Evolutionary conservation across 2,888 invertebrate genomes (phyloP), one percentile per base, ranked within the genome.

Genomic region (Ecdyonurus torrentis): DNA sequence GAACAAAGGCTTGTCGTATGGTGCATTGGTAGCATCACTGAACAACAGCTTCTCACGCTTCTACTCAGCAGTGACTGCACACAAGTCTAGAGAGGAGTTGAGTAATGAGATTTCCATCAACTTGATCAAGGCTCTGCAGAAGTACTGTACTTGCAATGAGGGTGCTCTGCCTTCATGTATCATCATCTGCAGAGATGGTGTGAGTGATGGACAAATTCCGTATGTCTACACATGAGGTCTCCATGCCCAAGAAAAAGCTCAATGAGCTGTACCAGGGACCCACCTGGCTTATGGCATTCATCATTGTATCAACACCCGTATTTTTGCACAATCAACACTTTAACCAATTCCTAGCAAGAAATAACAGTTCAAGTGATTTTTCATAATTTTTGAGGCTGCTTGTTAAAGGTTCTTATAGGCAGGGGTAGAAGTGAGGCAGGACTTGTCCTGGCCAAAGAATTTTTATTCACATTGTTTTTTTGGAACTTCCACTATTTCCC

Each of bases 231-330:
- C 84, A 85, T 58, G 96, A 97, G 74, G 84, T 93, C n/a, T 72
- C 74, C 37, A 72, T 74, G 24, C 68, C 81, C 5, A 68, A 70
- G 67, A 72, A 72, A 68, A 65, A 61, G 15, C 71, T 90, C 0
- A 70, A 73, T 0, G 75, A 77, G 2, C 70, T 83, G 0, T 86
- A 88, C 65, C 73, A 72, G 0, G 75, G 73, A 0, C 64, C 70
- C 1, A 62, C 75, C 1, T 75, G 74, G 50, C 79, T 79, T 63
- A 68, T 96, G 71, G 82, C 86, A 0, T 91, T 91, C 68, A 79
- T 94, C 1, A 81, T 97, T 0, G 95, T 97, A 0, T 89, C 92
- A n/a, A n/a, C n/a, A n/a, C n/a, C n/a, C n/a, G n/a, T n/a, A n/a
- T n/a, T n/a, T n/a, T n/a, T n/a, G n/a, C n/a, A n/a, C n/a, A n/a